Evolutionary conservation across 2,797 vertebrate species (phyloP), one percentile per base, ranked within the genome.

Genomic region (Pipistrellus kuhlii): DNA sequence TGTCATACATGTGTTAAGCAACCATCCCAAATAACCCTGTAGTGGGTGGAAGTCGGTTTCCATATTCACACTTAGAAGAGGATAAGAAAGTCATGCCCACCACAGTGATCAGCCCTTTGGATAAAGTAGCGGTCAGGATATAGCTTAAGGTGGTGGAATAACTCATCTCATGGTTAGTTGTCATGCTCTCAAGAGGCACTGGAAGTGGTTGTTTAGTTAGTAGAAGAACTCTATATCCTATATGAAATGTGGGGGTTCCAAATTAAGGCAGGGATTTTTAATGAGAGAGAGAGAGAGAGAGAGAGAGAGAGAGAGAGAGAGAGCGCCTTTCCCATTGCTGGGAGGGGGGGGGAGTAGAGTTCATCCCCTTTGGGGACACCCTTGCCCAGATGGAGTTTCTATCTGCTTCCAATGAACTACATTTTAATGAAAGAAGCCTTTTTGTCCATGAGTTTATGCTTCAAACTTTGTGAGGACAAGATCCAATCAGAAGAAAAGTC

Each of bases 11-110:
- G 35, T 93, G 38, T 91, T 78, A 82, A 93, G 68, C 51, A 78
- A 57, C 32, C 23, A 51, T 85, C 27, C 38, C 21, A 93, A 89
- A 71, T 80, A 81, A 92, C 10, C 21, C 23, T 32, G 9, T 66
- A 71, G 32, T 88, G 69, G 55, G 91, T 93, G 72, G 93, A 96
- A 97, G 91, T 95, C 92, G 96, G 93, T 90, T 87, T 97, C 94
- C 92, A 86, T 88, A 96, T 97, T 97, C 90, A 95, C 59, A 76
- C 86, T 90, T 97, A 96, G 98, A 97, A 97, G 27, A 46, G 94
- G 90, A 95, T 90, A 94, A 97, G 97, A 97, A 93, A 48, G 51
- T 93, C 90, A 93, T 93, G 83, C 84, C 83, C 94, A 82, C 78
- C 94, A 85, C 96, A 97, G 88, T 97, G 96, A 97, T 97, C 97